Base-by-base conservation (phyloP, 2,888 invertebrate species). In the Apomyelois bistriatella region DNA sequence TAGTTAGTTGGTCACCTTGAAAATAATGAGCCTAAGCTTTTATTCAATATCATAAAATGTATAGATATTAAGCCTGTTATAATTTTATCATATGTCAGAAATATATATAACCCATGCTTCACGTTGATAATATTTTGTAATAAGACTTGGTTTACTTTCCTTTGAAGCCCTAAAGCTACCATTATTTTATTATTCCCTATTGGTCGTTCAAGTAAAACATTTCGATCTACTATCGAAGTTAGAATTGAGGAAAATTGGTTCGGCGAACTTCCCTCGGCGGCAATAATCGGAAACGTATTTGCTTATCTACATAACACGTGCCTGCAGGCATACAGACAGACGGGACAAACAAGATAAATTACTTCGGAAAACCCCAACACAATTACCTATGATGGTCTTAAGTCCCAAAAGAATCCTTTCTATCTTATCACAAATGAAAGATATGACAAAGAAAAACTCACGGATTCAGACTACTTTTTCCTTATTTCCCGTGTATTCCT, bases 191-290 rank as follows among this genome's bases (percentile, higher is more conserved):
- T 40, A 40, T 38, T 38, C 38, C 40, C 37, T 35, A 37, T 22
- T 9, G 40, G 30, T 30, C 50, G 15, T 37, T 49, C 43, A 30
- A 30, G 43, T 43, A 41, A 41, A 41, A 43, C 43, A 30, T 30
- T 43, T 43, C 28, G 28, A 46, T 32, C 9, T 32, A 32, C 46
- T 46, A 46, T 16, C 30, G 32, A 35, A 35, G 35, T 46, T 37
- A 32, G 41, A 40, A 41, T 41, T 47, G 41, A 32, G 41, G 41
- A 53, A 48, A 41, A 48, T 53, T 53, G 16, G 30, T 43, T 35
- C 10, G 5, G n/a, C 38, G 35, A 48, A 37, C 15, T 32, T 53
- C 41, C 53, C 47, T 32, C 10, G 16, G 32, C 40, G 47, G 16
- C 48, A 35, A 49, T 40, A 49, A 38, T 49, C 40, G n/a, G 28